A percentile compares a stretch with the other conserved stretches of the same genome.
These are phyloP conservation scores for Lepidocyrtoides sp. DNA, from an alignment of 2,888 invertebrate genomes.

Conservation along the genomic window DNA sequence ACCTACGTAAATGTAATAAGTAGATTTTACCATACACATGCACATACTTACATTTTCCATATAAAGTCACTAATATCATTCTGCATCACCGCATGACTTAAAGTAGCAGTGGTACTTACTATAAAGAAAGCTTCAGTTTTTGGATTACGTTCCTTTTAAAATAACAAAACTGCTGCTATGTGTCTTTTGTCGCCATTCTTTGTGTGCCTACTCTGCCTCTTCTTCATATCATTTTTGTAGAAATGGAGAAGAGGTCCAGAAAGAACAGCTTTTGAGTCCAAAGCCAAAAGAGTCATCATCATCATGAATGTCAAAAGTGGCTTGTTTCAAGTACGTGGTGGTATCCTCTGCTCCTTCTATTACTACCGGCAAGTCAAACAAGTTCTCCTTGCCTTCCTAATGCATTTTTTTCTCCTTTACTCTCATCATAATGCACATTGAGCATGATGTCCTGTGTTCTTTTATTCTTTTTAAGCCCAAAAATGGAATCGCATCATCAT, in stretches of 20 bases:
- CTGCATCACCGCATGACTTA: neutral
- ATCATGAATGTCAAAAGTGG: conserved; percentile 47
- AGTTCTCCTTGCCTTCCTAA: conserved; percentile 37
- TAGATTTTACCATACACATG: neutral
- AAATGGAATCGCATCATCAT: conserved; percentile 41
- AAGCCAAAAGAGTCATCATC: conserved; percentile 73
- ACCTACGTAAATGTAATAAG: neutral
- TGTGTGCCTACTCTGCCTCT: neutral
- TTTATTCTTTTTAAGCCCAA: conserved; percentile 27
- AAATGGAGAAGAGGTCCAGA: conserved; percentile 7
- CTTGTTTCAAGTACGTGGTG: conserved; percentile 23
- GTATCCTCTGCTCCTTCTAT: neutral
- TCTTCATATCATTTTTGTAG: neutral
- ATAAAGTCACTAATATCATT: neutral
- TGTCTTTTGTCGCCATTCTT: conserved; percentile 64
- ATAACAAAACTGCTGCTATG: conserved; percentile 27
- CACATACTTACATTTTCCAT: too few species aligned
- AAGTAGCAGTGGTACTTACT: neutral
- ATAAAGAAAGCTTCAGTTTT: neutral
- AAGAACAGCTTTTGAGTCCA: conserved; percentile 18
- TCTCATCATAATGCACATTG: too few species aligned
- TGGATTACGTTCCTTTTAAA: conserved; percentile 51
- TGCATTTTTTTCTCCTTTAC: conserved; percentile 50
- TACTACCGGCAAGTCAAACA: conserved; percentile 20
- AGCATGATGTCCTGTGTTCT: too few species aligned